A percentile compares a stretch with the other conserved stretches of the same genome.
phyloP scores from a whole-genome alignment of 2,888 invertebrate species.

The Tanypteryx hageni region DNA sequence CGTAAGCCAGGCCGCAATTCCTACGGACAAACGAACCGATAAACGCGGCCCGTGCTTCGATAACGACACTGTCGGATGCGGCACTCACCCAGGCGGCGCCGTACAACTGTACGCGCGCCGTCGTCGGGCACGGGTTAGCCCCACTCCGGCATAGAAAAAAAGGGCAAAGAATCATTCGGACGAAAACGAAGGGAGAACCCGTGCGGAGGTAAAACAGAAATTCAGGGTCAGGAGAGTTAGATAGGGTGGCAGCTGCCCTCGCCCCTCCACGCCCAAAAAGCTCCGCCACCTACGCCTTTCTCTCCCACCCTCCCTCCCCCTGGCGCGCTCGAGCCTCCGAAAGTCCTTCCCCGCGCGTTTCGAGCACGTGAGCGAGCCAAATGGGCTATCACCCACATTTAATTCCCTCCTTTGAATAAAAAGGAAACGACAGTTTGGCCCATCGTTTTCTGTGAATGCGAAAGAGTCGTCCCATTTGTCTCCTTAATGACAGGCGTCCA shows the following conservation, averaged over 20 bases:
- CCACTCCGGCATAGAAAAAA: no score
- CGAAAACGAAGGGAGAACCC: background rate
- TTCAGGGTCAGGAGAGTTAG: background rate
- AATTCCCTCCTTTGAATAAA: constrained; percentile 58
- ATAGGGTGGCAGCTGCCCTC: background rate
- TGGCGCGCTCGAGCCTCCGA: background rate
- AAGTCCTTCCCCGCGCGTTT: background rate
- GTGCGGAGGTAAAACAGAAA: background rate
- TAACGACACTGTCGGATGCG: background rate
- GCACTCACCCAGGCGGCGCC: background rate
- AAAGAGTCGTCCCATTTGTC: background rate
- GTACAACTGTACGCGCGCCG: no score
- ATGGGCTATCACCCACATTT: background rate
- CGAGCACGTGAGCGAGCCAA: constrained; percentile 9
- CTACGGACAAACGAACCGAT: background rate
- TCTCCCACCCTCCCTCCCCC: background rate
- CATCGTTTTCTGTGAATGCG: background rate
- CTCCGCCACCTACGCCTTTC: background rate
- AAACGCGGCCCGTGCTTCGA: background rate
- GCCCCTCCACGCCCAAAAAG: background rate
- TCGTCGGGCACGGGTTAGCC: no score
- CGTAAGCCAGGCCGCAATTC: background rate
- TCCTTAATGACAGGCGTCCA: no score
- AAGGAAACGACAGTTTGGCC: constrained; percentile 45
- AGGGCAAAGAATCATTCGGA: background rate